Conservation (phyloP, 2,113 vertebrate species). For the Brachyhypopomus occidentalis region DNA sequence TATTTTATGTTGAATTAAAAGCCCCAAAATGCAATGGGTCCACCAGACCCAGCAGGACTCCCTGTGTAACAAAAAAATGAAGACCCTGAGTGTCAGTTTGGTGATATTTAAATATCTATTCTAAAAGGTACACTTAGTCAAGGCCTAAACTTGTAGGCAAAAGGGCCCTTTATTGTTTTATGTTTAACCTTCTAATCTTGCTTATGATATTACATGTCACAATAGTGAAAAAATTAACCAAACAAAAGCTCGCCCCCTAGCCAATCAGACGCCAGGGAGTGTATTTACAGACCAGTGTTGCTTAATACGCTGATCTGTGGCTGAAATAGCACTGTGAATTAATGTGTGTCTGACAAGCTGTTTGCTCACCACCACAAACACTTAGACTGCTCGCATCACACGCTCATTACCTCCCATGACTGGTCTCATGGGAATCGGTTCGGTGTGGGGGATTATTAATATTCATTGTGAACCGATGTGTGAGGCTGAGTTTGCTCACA, state of each 20-base stretch:
- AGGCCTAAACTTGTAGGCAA: too few relatives aligned
- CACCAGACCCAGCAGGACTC: too few relatives aligned
- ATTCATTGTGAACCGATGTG: slow-evolving; percentile 38
- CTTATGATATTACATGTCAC: slow-evolving; percentile 27
- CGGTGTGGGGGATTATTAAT: slow-evolving; percentile 29
- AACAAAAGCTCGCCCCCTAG: not conserved
- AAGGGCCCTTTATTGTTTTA: not conserved
- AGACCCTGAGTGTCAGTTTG: too few relatives aligned
- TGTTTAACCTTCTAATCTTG: not conserved
- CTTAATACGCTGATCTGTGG: slow-evolving; percentile 22
- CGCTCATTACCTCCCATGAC: slow-evolving; percentile 8
- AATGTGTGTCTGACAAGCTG: slow-evolving; percentile 40
- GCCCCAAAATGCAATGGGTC: too few relatives aligned
- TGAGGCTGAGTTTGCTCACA: slow-evolving; percentile 30
- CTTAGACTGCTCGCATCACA: slow-evolving; percentile 38
- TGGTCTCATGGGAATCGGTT: slow-evolving; percentile 9
- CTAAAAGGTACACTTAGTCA: too few relatives aligned
- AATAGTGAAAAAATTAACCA: slow-evolving; percentile 16
- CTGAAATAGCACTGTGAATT: slow-evolving; percentile 22
- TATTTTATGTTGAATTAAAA: too few relatives aligned
- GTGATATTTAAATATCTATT: too few relatives aligned
- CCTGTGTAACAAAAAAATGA: too few relatives aligned
- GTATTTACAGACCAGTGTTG: not conserved
- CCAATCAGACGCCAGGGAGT: slow-evolving; percentile 23
- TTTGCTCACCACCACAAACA: slow-evolving; percentile 28